Conservation (phyloP, 2,888 invertebrate genomes). For the Ormia ochracea region DNA sequence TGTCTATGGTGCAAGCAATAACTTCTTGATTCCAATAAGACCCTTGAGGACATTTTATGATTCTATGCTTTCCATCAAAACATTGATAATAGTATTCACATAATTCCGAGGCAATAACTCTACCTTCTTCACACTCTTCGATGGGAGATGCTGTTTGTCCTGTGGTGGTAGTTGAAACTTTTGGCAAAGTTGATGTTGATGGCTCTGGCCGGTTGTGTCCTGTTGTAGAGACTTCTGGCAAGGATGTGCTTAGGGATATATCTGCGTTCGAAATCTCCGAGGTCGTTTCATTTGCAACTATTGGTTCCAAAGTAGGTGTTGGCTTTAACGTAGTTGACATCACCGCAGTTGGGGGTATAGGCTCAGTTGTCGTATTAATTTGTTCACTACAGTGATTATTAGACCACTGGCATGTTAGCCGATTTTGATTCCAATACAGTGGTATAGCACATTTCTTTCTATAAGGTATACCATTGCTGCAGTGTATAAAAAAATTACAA, state of each 20-base stretch:
- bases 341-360: no score
- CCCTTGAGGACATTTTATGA: slow-evolving; percentile 19
- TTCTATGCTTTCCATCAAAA: slow-evolving; percentile 38
- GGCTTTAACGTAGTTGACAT: background rate
- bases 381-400: slow-evolving; percentile 15
- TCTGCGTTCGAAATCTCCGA: background rate
- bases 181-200: background rate
- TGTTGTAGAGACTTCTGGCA: background rate
- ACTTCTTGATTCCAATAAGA: slow-evolving; percentile 40
- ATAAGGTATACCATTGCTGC: slow-evolving; percentile 39
- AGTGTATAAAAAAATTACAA: slow-evolving; percentile 58
- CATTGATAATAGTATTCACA: slow-evolving; percentile 56
- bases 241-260: background rate
- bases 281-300: background rate
- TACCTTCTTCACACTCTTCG: slow-evolving; percentile 3
- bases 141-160: background rate
- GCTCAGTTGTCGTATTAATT: background rate
- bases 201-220: background rate
- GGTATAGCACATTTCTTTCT: slow-evolving; percentile 20
- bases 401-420: slow-evolving; percentile 32
- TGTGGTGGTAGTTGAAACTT: background rate
- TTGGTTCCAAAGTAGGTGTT: background rate
- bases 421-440: slow-evolving; percentile 53
- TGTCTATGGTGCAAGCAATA: slow-evolving; percentile 7
- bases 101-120: background rate